Evolutionary conservation across 2,888 invertebrate species (phyloP), one percentile per base, ranked within the genome.

Genomic region (Augochlorella aurata): DNA sequence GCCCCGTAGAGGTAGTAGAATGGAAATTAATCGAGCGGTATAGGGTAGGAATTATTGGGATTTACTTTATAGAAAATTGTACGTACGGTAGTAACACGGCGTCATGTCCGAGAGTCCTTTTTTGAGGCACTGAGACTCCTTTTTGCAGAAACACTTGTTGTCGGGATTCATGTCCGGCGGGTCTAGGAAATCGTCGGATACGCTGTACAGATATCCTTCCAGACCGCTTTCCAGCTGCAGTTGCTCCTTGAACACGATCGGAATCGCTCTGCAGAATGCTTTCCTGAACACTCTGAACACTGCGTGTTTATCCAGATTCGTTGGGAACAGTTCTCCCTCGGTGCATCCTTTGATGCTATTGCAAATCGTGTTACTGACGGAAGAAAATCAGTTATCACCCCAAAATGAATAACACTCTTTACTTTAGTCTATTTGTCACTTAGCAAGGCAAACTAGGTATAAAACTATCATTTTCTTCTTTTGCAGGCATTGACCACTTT

Each of bases 221-320:
- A 96, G 94, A 0, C 96, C 96, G 29, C 94, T 91, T 0, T 94
- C 89, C 10, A 92, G 92, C 2, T 91, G 82, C 0, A 91, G 88
- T 72, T 93, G 92, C 10, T 90, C 85, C 50, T 90, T 89, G 85
- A 94, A 96, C 1, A 90, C 92, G 65, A 96, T 93, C 0, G 95
- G 95, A 58, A 97, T 89, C 0, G 96, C 95, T 67, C 97, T 95
- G 92, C 98, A 98, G 90, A 98, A 96, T 0, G 97, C 95, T 87
- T 96, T 96, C 44, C 97, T 95, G 93, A 96, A 98, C 10, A 97
- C 91, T 21, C 95, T 93, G 82, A 97, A 94, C 0, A 93, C 91
- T 0, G 94, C 94, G 0, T 94, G 94, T 74, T 94, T 94, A 77
- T 95, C 94, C 73, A 98, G 89, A 68, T 95, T 94, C 1, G 95